Base-by-base conservation (phyloP, 1,140 invertebrate genomes). In the Cecropterus lyciades region DNA sequence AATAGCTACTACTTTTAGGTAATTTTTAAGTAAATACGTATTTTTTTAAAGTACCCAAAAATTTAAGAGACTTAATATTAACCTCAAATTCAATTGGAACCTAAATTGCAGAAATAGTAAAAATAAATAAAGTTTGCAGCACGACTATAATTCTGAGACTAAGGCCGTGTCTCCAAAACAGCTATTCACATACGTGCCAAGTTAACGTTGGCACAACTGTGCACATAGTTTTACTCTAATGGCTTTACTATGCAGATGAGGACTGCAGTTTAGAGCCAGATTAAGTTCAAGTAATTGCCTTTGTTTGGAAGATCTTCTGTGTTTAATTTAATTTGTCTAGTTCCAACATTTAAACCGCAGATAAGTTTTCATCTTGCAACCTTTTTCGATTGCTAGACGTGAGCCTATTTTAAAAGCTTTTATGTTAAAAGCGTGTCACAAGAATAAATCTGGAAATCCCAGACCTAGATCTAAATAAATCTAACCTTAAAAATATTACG, bases 181-280 rank as follows among this genome's bases (percentile, higher is more conserved):
- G 64, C 51, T 30, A 55, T 69, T 37, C n/a, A 20, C 24, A 45
- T 42, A 55, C 42, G 42, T 52, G 40, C 49, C 64, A 59, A 67
- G 64, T 72, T 65, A 72, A n/a, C 71, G 42, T 45, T 46, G 55
- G 65, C 70, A 62, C 52, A 69, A 76, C 78, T 67, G 65, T 63
- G 56, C 49, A 53, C 55, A 45, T 56, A 67, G 72, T 71, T 81
- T 73, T 72, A 67, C 69, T 69, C 68, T 68, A 59, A 59, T 59
- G 43, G 71, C 71, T 73, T 66, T 55, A 56, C 70, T 75, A 70
- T 75, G 77, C 75, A 82, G 75, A 81, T 75, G 77, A 37, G 45
- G 67, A 69, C 56, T 77, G 76, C 73, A 81, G 70, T 75, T 76
- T 63, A 65, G 48, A 70, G 67, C 72, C 72, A 76, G 82, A 83